These are phyloP conservation scores for Delichon dasypus DNA, from an alignment of 2,797 vertebrate species.

Conservation along the genomic window DNA sequence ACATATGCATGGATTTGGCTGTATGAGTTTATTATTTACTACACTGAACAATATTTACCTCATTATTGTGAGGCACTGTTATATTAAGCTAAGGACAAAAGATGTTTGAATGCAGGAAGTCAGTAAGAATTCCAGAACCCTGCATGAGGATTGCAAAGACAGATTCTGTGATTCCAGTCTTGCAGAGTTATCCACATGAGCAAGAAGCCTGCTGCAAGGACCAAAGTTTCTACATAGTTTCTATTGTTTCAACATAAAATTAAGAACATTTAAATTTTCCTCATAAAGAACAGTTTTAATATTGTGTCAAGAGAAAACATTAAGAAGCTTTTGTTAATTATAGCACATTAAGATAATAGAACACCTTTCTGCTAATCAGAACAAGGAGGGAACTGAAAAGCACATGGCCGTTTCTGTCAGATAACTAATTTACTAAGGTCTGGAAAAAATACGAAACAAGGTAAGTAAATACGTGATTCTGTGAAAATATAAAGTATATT, in stretches of 20 bases:
- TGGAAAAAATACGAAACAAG: slow-evolving; percentile 59
- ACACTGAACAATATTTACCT: not conserved
- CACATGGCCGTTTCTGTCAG: slow-evolving; percentile 82
- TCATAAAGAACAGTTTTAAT: not conserved
- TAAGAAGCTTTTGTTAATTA: not conserved
- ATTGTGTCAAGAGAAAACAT: not conserved
- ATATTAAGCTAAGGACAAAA: not conserved
- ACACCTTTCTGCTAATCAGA: slow-evolving; percentile 83
- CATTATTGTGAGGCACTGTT: not conserved
- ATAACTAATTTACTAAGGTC: slow-evolving; percentile 86
- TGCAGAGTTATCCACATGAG: not conserved
- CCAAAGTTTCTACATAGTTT: not conserved
- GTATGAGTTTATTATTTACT: not conserved
- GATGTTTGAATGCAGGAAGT: not conserved
- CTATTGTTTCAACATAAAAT: not conserved
- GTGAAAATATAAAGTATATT: not conserved
- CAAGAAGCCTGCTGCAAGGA: not conserved
- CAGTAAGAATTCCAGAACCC: not conserved
- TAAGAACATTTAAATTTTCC: not conserved
- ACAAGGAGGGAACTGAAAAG: slow-evolving; percentile 85
- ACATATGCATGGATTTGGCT: not conserved
- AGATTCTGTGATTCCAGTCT: not conserved
- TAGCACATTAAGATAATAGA: not conserved
- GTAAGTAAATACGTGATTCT: not conserved
- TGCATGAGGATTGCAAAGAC: not conserved